Evolutionary conservation across 2,113 vertebrate species (phyloP), one percentile per base, ranked within the genome.

Genomic region (Phoxinus phoxinus): DNA sequence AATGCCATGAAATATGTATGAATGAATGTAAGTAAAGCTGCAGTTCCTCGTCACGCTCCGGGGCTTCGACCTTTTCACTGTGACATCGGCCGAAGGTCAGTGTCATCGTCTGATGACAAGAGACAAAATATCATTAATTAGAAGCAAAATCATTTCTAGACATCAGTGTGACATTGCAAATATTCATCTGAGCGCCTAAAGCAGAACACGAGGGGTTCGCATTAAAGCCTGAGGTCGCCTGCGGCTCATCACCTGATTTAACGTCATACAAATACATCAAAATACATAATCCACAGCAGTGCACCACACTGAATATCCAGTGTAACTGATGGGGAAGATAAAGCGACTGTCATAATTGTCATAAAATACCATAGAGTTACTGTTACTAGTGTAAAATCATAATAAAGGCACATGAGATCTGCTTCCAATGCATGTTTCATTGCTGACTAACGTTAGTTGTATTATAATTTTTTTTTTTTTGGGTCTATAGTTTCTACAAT

Each of bases 31-130:
- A 30, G 41, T 9, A 58, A 78, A 2, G 9, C 17, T 0, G 53
- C 17, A 25, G 4, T 3, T 35, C 30, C 30, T 80, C 13, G 58
- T 81, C 69, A 12, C 9, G 48, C 92, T 92, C 91, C 92, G 86
- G 88, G 89, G 46, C n/a, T 86, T 90, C 93, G 93, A 94, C 94
- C 94, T 95, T 95, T 94, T 95, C 93, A 94, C 81, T 27, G 87
- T 94, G 94, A 93, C 93, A 94, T 89, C 90, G 88, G 90, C 73
- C 91, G 92, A 93, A 92, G 92, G 93, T 94, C 93, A 91, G 73
- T 41, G 88, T 90, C 91, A 91, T 86, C 92, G 90, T 94, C 51
- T 59, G 76, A 92, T 93, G 93, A 88, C 90, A 90, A 90, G 87
- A 92, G 91, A 90, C 93, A 84, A 51, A 69, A 91, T 93, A 93